These are phyloP conservation scores for Gobius niger DNA, from an alignment of 2,113 vertebrate genomes.

Conservation along the genomic window DNA sequence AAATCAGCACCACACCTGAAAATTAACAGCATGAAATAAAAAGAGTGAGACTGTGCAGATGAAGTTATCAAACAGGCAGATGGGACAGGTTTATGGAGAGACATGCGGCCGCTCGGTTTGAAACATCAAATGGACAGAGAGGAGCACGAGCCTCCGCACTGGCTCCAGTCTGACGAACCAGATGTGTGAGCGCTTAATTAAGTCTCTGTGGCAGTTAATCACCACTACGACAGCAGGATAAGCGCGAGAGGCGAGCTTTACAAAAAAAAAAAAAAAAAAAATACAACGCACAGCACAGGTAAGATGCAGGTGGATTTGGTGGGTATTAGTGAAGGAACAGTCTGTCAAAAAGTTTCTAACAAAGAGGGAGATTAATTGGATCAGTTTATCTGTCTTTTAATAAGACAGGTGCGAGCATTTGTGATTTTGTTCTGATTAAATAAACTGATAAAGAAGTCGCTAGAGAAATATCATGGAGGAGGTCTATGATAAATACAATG, in stretches of 20 bases:
- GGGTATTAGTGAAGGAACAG: slow-evolving; percentile 14
- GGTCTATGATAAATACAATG: slow-evolving; percentile 15
- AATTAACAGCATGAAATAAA: slow-evolving; percentile 13
- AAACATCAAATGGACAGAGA: slow-evolving; percentile 63
- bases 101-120: slow-evolving; percentile 59
- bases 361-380: slow-evolving; percentile 15
- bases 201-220: slow-evolving; percentile 72
- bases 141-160: slow-evolving; percentile 39
- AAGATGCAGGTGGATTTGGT: slow-evolving; percentile 20
- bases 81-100: slow-evolving; percentile 43
- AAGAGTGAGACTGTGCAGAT: slow-evolving; percentile 11
- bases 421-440: background rate
- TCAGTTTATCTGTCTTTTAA: background rate
- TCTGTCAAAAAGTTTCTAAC: slow-evolving; percentile 10
- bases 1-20: background rate
- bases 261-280: slow-evolving; percentile 6
- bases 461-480: background rate
- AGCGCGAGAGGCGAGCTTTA: slow-evolving; percentile 44
- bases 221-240: slow-evolving; percentile 59
- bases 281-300: background rate
- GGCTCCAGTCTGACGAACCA: slow-evolving; percentile 67
- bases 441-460: slow-evolving; percentile 5
- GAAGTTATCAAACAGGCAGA: slow-evolving; percentile 51
- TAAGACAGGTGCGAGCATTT: background rate
- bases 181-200: slow-evolving; percentile 81